These are phyloP conservation scores for Epinotia bilunana DNA, from an alignment of 2,888 invertebrate genomes.

Conservation along the genomic window DNA sequence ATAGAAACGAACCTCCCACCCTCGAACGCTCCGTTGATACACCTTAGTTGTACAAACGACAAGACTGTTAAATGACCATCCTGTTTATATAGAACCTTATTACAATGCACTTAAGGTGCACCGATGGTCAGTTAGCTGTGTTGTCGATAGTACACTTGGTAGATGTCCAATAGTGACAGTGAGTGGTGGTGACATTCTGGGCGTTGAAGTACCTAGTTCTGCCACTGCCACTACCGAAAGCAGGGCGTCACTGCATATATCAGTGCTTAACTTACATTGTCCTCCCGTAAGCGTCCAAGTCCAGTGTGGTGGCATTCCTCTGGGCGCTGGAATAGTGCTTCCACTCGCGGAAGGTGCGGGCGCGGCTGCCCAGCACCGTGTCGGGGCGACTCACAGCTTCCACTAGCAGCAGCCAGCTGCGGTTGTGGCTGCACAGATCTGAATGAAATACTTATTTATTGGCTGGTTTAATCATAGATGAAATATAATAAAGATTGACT, in stretches of 20 bases:
- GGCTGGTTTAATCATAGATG: too few relatives aligned
- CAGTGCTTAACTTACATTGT: neutral
- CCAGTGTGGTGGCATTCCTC: conserved; percentile 18
- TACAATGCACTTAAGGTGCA: too few relatives aligned
- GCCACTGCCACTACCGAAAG: neutral
- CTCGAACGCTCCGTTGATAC: too few relatives aligned
- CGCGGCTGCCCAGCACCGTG: conserved; percentile 13
- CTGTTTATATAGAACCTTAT: too few relatives aligned
- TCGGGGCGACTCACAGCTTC: conserved; percentile 15
- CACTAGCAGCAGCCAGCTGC: conserved; percentile 19
- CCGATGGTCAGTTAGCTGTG: too few relatives aligned
- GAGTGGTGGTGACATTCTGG: too few relatives aligned
- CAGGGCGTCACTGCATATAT: neutral
- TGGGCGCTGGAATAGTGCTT: conserved; percentile 1
- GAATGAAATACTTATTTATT: neutral
- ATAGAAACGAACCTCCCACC: too few relatives aligned
- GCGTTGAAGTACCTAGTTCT: neutral
- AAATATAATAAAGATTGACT: too few relatives aligned
- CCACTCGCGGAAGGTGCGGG: conserved; percentile 12
- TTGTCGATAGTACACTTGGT: too few relatives aligned
- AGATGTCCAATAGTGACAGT: too few relatives aligned
- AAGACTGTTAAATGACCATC: too few relatives aligned
- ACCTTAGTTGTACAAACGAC: too few relatives aligned
- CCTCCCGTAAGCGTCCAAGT: conserved; percentile 24
- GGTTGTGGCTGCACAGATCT: conserved; percentile 28